Conservation (phyloP, 2,113 vertebrate genomes). For the Meles meles region DNA sequence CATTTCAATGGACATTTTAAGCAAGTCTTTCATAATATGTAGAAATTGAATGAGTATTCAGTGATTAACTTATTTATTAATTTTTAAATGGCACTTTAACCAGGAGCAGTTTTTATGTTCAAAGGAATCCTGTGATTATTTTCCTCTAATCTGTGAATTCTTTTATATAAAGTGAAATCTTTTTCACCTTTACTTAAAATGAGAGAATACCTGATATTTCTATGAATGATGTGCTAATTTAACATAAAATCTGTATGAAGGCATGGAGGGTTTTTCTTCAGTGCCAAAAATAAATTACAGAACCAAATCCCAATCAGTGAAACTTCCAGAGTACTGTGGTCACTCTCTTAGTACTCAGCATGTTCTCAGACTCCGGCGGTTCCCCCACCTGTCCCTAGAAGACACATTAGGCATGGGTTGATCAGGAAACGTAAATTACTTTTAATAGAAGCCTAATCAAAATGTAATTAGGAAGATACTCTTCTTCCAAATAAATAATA, state of each 20-base stretch:
- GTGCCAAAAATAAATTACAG: not conserved
- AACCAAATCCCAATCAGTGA: not conserved
- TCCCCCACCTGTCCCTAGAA: not conserved
- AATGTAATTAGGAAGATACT: not conserved
- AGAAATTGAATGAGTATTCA: not conserved
- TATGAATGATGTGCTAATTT: not conserved
- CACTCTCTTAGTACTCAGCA: not conserved
- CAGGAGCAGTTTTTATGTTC: not conserved
- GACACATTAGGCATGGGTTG: not conserved
- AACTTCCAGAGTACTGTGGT: not conserved
- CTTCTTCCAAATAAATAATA: not conserved
- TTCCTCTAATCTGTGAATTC: not conserved
- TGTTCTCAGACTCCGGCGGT: not conserved
- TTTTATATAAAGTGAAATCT: not conserved
- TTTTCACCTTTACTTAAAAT: not conserved
- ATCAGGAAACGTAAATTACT: not conserved
- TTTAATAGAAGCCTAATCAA: not conserved
- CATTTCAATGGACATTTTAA: not conserved
- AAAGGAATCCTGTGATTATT: not conserved
- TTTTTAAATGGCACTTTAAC: conserved; percentile 14
- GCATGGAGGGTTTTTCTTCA: not conserved
- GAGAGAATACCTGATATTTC: not conserved
- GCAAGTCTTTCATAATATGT: not conserved
- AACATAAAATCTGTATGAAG: not conserved
- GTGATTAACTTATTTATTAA: not conserved